These are phyloP conservation scores for Malaclemys terrapin DNA, from an alignment of 2,113 vertebrate species.

Conservation along the genomic window DNA sequence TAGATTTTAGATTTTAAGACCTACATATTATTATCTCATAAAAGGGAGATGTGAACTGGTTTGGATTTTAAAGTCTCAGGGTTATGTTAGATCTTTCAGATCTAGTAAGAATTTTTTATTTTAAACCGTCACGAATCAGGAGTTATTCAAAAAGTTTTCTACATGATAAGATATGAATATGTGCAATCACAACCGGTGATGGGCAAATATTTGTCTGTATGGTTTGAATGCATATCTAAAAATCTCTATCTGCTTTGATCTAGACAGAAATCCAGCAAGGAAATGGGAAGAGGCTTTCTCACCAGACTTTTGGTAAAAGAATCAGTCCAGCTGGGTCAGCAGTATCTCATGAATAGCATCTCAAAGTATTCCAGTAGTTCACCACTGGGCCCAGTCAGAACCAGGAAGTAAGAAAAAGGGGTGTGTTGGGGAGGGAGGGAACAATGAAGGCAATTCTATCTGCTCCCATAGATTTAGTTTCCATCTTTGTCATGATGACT, in stretches of 20 bases:
- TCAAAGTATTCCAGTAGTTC: slow-evolving; percentile 41
- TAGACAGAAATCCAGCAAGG: slow-evolving; percentile 25
- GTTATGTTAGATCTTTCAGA: background rate
- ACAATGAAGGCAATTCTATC: slow-evolving; percentile 21
- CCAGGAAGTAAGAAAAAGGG: slow-evolving; percentile 61
- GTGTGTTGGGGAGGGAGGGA: slow-evolving; percentile 37
- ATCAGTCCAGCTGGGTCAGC: slow-evolving; percentile 57
- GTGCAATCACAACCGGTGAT: background rate
- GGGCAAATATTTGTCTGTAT: background rate
- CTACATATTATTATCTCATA: background rate
- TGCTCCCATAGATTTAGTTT: slow-evolving; percentile 50
- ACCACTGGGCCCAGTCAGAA: background rate
- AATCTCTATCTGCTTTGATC: background rate
- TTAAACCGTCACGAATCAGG: background rate
- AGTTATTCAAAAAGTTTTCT: background rate
- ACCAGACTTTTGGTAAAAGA: slow-evolving; percentile 54
- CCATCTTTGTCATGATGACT: slow-evolving; percentile 33
- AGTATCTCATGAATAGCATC: slow-evolving; percentile 43
- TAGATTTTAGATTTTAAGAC: background rate
- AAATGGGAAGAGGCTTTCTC: slow-evolving; percentile 54
- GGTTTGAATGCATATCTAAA: slow-evolving; percentile 1
- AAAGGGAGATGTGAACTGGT: background rate
- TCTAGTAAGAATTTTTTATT: background rate
- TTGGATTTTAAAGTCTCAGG: background rate
- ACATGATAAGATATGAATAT: background rate